phyloP scores from a whole-genome alignment of 2,797 vertebrate species.

The Centropyge bicolor region DNA sequence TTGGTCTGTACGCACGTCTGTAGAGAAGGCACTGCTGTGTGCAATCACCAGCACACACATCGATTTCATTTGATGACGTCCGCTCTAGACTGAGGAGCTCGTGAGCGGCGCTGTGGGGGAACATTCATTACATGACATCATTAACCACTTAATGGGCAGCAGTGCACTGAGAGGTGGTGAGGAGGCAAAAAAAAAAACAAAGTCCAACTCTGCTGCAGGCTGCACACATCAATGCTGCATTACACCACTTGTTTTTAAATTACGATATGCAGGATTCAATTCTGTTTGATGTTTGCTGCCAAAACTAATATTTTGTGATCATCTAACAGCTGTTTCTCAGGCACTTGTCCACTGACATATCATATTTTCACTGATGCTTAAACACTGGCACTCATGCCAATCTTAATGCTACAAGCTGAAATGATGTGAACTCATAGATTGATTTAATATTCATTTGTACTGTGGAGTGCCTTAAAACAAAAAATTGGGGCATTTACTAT shows the following conservation, averaged over 20 bases:
- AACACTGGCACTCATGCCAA: background rate
- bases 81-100: background rate
- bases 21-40: background rate
- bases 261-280: background rate
- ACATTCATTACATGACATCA: conserved; percentile 44
- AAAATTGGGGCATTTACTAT: background rate
- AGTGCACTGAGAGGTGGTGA: background rate
- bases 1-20: background rate
- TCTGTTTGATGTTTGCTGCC: background rate
- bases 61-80: background rate
- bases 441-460: background rate
- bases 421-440: background rate
- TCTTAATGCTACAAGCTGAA: background rate
- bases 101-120: conserved; percentile 5
- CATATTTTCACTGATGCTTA: background rate
- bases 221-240: background rate
- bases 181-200: background rate
- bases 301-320: background rate
- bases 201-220: background rate
- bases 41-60: background rate
- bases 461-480: background rate
- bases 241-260: background rate
- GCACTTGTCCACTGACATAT: background rate
- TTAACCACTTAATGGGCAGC: conserved; percentile 34
- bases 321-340: background rate